Base-by-base conservation (phyloP, 2,797 vertebrate species). In the Amphiprion clarkii region DNA sequence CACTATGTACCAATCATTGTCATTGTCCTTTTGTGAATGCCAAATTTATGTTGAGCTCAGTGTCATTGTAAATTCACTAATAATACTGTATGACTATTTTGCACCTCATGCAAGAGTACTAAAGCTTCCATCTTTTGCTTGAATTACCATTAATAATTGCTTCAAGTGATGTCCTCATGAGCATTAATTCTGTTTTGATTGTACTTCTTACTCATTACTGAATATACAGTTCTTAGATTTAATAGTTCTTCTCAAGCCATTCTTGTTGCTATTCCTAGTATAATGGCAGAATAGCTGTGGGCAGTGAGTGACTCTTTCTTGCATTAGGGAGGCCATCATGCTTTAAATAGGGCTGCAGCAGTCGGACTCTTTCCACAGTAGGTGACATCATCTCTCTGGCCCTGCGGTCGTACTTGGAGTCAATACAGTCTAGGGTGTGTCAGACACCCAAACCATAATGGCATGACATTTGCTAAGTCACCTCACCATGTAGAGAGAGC, bases 381-480 rank as follows among this genome's bases (percentile, higher is more conserved):
- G 42, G 74, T 91, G 87, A 92, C 80, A 78, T 90, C 86, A 89
- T 91, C 56, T 72, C 62, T 79, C 67, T 21, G 27, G 57, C 69
- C 69, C 53, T 85, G 79, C 61, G 61, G 77, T 76, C 62, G 71
- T 77, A 67, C 72, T 74, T 64, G 44, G 63, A 71, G 67, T 80
- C 63, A 55, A 39, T 65, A 77, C 71, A 83, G 79, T 82, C 72
- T n/a, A 73, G 87, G 88, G 89, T 59, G 86, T 83, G 87, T 84
- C 56, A 53, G 56, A 67, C 65, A 39, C 63, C 51, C 48, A 61
- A 19, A 23, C 54, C 60, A 27, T 42, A 29, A 52, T 39, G n/a
- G 54, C 49, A 17, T 14, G 52, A 14, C 36, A 59, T 66, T 71
- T 70, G 54, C 76, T 8, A 57, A 65, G 56, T 75, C 65, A 74